A percentile compares a stretch with the other conserved stretches of the same genome.
These are phyloP conservation scores for Nesoenas mayeri DNA, from an alignment of 2,113 vertebrate species.

Conservation along the genomic window DNA sequence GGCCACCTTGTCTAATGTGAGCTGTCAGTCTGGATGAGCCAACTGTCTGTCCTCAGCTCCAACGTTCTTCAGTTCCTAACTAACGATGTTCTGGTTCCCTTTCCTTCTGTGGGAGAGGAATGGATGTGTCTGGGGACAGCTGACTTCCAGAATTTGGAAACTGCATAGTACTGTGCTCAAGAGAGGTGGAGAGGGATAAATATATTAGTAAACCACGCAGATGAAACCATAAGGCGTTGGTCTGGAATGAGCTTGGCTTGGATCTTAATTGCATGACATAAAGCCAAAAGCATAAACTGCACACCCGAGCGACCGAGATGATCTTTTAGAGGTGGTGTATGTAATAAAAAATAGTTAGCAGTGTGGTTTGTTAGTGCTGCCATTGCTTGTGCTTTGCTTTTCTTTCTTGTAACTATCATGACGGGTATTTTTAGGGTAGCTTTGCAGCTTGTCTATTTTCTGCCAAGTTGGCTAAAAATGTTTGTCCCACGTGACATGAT, in stretches of 20 bases:
- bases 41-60: not conserved
- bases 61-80: not conserved
- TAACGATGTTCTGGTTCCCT: not conserved
- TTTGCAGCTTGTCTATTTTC: conserved; percentile 54
- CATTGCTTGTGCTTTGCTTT: not conserved
- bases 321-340: not conserved
- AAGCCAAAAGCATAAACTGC: not conserved
- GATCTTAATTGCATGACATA: not conserved
- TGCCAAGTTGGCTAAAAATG: conserved; percentile 50
- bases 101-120: not conserved
- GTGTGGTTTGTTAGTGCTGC: not conserved
- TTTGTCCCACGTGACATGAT: not conserved
- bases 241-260: not conserved
- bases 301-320: not conserved
- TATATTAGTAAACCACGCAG: not conserved
- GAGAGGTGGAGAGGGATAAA: not conserved
- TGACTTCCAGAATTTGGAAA: not conserved
- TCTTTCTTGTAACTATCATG: not conserved
- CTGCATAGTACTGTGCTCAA: not conserved
- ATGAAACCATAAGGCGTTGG: not conserved
- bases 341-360: not conserved
- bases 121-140: not conserved
- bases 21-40: not conserved
- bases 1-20: not conserved
- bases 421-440: conserved; percentile 56